These are phyloP conservation scores for Xiphophorus birchmanni DNA, from an alignment of 2,797 vertebrate genomes.

Conservation along the genomic window DNA sequence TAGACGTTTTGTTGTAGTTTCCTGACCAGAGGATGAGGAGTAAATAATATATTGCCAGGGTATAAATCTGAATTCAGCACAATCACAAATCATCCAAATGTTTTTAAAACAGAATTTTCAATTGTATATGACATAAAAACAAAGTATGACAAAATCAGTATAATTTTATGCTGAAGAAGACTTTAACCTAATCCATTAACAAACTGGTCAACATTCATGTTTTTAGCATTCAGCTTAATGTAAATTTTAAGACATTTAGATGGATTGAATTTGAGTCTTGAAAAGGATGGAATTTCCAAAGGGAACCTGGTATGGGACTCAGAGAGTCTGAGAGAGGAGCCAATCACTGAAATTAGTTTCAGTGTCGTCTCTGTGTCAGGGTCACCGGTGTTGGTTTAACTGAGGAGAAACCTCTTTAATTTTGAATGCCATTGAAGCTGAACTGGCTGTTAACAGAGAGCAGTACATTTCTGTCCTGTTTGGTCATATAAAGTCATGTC, in stretches of 20 bases:
- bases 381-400: background rate
- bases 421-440: background rate
- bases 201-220: background rate
- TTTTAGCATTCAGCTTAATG: background rate
- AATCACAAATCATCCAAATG: background rate
- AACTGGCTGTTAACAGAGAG: background rate
- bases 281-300: background rate
- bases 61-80: background rate
- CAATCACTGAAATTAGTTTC: background rate
- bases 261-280: background rate
- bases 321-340: background rate
- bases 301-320: background rate
- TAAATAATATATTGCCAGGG: background rate
- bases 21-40: background rate
- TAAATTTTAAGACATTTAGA: background rate
- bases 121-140: background rate
- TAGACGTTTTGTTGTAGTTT: background rate
- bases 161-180: background rate
- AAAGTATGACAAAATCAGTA: background rate
- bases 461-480: background rate
- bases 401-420: background rate
- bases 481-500: background rate
- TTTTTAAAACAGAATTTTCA: background rate
- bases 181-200: background rate
- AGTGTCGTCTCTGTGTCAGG: conserved; percentile 1